Conservation (phyloP, 2,113 vertebrate genomes). For the Nerophis ophidion region DNA sequence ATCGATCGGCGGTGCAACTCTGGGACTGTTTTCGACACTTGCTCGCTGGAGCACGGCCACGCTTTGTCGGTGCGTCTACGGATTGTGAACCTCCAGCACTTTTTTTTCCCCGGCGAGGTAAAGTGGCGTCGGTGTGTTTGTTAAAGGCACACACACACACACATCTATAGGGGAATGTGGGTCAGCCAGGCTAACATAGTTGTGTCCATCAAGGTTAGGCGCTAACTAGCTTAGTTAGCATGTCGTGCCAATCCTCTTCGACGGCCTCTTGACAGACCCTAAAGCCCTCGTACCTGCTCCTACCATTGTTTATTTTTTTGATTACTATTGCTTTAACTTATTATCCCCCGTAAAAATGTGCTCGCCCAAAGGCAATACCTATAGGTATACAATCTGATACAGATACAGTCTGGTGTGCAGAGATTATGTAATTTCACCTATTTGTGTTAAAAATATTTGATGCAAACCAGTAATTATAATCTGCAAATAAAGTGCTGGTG, state of each 20-base stretch:
- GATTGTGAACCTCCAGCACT: constrained; percentile 27
- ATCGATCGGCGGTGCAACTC: constrained; percentile 34
- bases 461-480: no score
- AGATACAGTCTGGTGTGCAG: no score
- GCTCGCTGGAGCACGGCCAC: background rate
- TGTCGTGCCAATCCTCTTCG: constrained; percentile 12
- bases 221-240: constrained; percentile 50
- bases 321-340: no score
- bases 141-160: constrained; percentile 15
- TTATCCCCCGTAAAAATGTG: no score
- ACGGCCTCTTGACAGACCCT: constrained; percentile 1
- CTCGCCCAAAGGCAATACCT: no score
- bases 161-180: constrained; percentile 45
- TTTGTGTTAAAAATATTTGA: no score
- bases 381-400: no score
- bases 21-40: background rate
- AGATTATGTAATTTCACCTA: no score
- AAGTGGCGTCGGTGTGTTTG: constrained; percentile 26
- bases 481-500: no score
- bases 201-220: constrained; percentile 45
- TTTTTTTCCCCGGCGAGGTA: constrained; percentile 47
- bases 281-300: background rate
- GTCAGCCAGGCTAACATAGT: constrained; percentile 57
- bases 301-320: no score
- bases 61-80: background rate